phyloP scores from a whole-genome alignment of 2,797 vertebrate genomes.

The Yasuhikotakia modesta region DNA sequence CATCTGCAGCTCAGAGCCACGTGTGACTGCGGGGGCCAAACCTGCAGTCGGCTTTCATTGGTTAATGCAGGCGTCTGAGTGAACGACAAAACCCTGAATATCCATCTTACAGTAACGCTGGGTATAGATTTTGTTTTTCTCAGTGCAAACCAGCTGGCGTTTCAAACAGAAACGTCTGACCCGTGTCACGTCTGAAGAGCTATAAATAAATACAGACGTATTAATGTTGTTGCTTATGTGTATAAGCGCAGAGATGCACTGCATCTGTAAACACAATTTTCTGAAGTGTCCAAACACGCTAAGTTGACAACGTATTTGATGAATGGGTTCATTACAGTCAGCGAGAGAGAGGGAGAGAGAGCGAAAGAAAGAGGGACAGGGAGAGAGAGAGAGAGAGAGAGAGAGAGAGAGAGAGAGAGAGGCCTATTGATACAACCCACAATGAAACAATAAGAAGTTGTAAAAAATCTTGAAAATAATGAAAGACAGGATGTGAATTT shows the following conservation, averaged over 20 bases:
- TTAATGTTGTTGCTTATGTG: not conserved
- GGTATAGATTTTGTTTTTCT: not conserved
- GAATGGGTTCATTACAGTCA: slow-evolving; percentile 15
- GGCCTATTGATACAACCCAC: too few species aligned
- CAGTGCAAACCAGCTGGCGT: not conserved
- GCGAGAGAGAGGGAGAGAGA: not conserved
- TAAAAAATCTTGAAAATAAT: not conserved
- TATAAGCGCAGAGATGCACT: not conserved
- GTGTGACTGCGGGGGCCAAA: slow-evolving; percentile 34
- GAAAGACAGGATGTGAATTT: not conserved
- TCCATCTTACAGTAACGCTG: not conserved
- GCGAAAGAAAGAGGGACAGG: too few species aligned
- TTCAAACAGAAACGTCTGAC: not conserved
- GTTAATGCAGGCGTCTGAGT: slow-evolving; percentile 25
- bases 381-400: not conserved
- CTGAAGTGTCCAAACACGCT: slow-evolving; percentile 1
- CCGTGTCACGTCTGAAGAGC: not conserved
- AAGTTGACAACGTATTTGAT: slow-evolving; percentile 2
- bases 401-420: not conserved
- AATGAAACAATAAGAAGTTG: not conserved
- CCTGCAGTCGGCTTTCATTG: slow-evolving; percentile 30
- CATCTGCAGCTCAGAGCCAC: slow-evolving; percentile 19
- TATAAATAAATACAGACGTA: not conserved
- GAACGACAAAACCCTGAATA: slow-evolving; percentile 20
- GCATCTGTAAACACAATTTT: not conserved